Evolutionary conservation across 1,140 invertebrate genomes (phyloP), one percentile per base, ranked within the genome.

Genomic region (Paraescarpia echinospica): DNA sequence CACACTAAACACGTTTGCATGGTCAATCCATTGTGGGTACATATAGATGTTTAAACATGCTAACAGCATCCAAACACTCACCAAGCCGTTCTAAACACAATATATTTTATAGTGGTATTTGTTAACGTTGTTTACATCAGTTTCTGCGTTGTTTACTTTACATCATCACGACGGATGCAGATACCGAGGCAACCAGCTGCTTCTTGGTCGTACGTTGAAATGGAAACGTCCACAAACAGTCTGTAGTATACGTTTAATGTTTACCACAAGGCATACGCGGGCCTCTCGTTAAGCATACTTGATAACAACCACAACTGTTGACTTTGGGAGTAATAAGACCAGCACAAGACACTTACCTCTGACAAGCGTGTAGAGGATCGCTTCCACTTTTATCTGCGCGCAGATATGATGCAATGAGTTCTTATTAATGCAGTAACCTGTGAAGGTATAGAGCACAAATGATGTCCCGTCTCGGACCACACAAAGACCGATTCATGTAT

Each of bases 291-390:
- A 90, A 33, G 27, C 14, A 6, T 77, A 77, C 27, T 22, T 77
- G 59, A 77, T 77, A 77, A 77, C 14, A 77, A 77, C 59, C 59
- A 77, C 59, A 77, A 77, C 2, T 77, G 59, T 77, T 77, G 59
- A 77, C 59, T 18, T 77, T 77, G 59, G 1, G 18, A 77, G 59
- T 77, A 77, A 77, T 22, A 77, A 18, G 59, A 77, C 33, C 90
- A 90, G 1, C 8, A 41, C 14, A 89, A 18, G 33, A 1, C 41
- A 92, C 92, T 35, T 27, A 92, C 92, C 92, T 91, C 92, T 33
- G 27, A 92, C 92, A 8, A 92, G 89, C 31, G 89, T 92, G 35
- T 92, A 92, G n/a, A 92, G 89, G 31, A 91, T 35, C 34, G 92
- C 88, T 51, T 92, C 92, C 14, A 92, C 92, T 41, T 35, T 88